Base-by-base conservation (phyloP, 2,797 vertebrate genomes). In the Pangasius djambal region DNA sequence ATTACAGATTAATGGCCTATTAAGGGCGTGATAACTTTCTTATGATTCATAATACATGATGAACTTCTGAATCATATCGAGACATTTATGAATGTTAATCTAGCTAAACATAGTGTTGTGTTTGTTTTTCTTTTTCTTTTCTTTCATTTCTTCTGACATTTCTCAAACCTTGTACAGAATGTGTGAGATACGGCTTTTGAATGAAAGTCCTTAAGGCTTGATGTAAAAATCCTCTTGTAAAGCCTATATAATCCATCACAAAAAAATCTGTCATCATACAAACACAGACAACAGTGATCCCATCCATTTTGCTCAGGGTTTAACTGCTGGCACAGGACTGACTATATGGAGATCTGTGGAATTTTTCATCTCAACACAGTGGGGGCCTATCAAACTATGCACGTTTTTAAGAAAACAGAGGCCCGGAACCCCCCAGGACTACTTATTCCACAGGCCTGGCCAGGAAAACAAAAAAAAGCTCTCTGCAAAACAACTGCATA, bases 391-490 rank as follows among this genome's bases (percentile, higher is more conserved):
- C 84, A 78, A 89, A 89, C 77, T 63, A 63, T 88, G 65, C 72
- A 79, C 40, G 16, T 78, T 88, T 91, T 92, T 79, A 83, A 88
- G 79, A 70, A 85, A 91, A 86, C 88, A 85, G 67, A 81, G 86
- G 59, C 72, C 75, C 63, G 28, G 67, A 89, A 86, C 88, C 87
- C 70, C 70, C 75, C 74, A 59, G 86, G 86, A 88, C 83, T 18
- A 85, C 88, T 87, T 88, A 93, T 95, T 95, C 94, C 92, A 94
- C 86, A 90, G 40, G 57, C 20, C 28, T 34, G 88, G 91, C 93
- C 93, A 94, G 92, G 91, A 94, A 95, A 91, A 94, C 90, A 34
- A 34, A 90, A 93, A 93, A 93, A 91, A 31, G 79, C 52, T 82
- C 90, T 92, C 88, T 87, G 89, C 92, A 87, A 89, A 93, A 92